Base-by-base conservation (phyloP, 2,113 vertebrate species). In the Oreamnos americanus region DNA sequence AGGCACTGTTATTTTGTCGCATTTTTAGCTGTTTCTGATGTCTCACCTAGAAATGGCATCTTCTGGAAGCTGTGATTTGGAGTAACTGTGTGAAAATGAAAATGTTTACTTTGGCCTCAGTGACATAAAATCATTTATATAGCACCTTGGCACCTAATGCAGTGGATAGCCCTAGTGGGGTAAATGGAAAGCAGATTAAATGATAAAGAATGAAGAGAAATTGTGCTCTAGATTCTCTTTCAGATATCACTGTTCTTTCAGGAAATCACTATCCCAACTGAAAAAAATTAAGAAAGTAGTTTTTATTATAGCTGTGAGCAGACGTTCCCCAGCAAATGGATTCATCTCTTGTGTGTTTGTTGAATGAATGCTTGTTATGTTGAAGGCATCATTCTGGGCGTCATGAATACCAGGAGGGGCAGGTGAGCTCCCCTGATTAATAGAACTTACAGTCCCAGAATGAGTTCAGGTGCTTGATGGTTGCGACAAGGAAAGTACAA, bases 21-120 rank as follows among this genome's bases (percentile, higher is more conserved):
- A 19, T 57, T 57, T 86, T 83, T 39, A 64, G n/a, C 49, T 36
- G 1, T 64, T 64, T 78, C 64, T 51, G 33, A 53, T 43, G 43
- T 85, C 28, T 57, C 57, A 26, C 96, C 79, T 81, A 86, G 79
- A 95, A 90, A 81, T 53, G 43, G 49, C 74, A 78, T 60, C 76
- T 86, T 23, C 23, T 4, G 33, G 71, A 83, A 96, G 47, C 87
- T 94, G 60, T 53, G 79, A 57, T 71, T 74, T 21, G n/a, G 19
- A 55, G 51, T n/a, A 23, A 83, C 49, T 7, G 21, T 67, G 64
- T 81, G 87, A 79, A 96, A 94, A 82, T 79, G 36, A 51, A 78
- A 87, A 30, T 11, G 17, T 64, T 90, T 71, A 3, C 78, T 71
- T 47, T 55, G 60, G 82, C 33, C 57, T 60, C 45, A 3, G 3